Conservation (phyloP, 2,113 vertebrate species). For the Campylomormyrus numenius region DNA sequence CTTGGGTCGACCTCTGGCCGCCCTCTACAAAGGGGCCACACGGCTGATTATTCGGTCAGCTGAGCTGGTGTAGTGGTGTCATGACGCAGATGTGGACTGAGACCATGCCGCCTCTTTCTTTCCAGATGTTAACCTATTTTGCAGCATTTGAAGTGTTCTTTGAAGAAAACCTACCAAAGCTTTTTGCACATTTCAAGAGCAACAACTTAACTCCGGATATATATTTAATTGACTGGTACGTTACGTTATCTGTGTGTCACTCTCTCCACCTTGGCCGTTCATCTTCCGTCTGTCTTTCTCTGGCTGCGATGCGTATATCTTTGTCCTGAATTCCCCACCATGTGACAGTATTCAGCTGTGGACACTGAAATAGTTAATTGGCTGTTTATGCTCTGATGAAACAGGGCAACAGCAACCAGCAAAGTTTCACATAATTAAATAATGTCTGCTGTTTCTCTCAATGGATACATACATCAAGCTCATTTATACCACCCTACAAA, state of each 20-base stretch:
- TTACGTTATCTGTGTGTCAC: conserved; percentile 42
- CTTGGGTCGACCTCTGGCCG: not conserved
- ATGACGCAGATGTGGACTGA: not conserved
- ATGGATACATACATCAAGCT: not conserved
- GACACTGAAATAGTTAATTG: not conserved
- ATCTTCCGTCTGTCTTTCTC: not conserved
- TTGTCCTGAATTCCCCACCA: not conserved
- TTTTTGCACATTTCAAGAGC: conserved; percentile 95
- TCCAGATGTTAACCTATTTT: conserved; percentile 93
- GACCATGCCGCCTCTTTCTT: conserved; percentile 1
- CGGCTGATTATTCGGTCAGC: not conserved
- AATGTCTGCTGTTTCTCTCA: not conserved
- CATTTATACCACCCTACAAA: not conserved
- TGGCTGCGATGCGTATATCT: not conserved
- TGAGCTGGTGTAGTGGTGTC: not conserved
- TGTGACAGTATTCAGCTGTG: not conserved
- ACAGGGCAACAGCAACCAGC: not conserved
- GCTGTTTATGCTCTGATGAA: not conserved
- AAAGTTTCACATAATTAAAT: not conserved
- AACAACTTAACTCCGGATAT: conserved; percentile 91
- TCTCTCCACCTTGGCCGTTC: not conserved
- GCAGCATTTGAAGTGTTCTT: conserved; percentile 96
- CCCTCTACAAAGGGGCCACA: not conserved
- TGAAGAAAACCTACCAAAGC: conserved; percentile 93
- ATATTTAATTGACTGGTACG: conserved; percentile 97